Percentiles rank a stretch among this genome's conserved stretches.
These are phyloP conservation scores for Ranitomeya imitator DNA, from an alignment of 2,113 vertebrate species.

Conservation along the genomic window DNA sequence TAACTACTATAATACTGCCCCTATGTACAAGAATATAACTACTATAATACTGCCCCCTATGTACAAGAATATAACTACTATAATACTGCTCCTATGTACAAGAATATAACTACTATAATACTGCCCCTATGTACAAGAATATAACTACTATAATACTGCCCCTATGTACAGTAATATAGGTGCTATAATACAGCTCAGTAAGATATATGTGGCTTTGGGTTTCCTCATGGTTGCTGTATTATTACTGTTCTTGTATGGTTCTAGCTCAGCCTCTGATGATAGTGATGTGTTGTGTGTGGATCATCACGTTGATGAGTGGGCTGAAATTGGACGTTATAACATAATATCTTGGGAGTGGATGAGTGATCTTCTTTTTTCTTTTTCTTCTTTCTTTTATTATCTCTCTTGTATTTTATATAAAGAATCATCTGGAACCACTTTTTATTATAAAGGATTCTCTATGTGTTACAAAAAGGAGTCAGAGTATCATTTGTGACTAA, in stretches of 20 bases:
- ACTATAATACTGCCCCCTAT: too few species aligned
- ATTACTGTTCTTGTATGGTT: background rate
- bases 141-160: background rate
- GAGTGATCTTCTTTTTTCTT: background rate
- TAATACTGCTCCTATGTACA: background rate
- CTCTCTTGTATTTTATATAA: background rate
- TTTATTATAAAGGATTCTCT: background rate
- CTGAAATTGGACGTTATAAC: background rate
- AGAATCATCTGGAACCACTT: background rate
- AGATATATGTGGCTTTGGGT: background rate
- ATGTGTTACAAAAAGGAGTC: slow-evolving; percentile 3
- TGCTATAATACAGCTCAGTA: background rate
- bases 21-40: too few species aligned
- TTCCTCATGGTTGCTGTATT: background rate
- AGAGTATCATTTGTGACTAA: background rate
- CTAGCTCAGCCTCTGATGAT: background rate
- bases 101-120: background rate
- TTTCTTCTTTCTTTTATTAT: background rate
- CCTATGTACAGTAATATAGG: background rate
- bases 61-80: background rate
- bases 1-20: background rate
- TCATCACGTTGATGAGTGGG: background rate
- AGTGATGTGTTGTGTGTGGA: background rate
- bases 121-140: background rate
- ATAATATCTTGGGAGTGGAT: slow-evolving; percentile 10